Evolutionary conservation across 2,797 vertebrate species (phyloP).

Genomic region (Eutrigla gurnardus): DNA sequence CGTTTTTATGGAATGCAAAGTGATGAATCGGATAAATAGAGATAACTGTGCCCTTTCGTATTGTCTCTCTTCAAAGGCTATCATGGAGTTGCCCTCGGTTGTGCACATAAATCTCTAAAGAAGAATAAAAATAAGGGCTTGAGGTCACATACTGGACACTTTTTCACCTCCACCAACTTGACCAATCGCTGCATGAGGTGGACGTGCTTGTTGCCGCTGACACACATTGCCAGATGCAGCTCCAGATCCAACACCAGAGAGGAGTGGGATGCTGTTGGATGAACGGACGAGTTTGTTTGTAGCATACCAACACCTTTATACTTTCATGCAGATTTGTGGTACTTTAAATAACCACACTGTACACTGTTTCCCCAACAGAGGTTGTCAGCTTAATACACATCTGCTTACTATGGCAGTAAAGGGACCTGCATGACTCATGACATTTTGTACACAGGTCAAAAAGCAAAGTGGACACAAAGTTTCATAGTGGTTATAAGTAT

Average conservation of each 20-base stretch:
- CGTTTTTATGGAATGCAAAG: neutral
- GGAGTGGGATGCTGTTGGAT: neutral
- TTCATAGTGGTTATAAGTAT: neutral
- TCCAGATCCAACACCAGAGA: neutral
- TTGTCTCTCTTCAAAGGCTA: neutral
- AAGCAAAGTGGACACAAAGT: neutral
- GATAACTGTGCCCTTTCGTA: neutral
- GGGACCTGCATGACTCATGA: neutral
- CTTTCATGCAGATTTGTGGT: neutral
- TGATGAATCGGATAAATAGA: neutral
- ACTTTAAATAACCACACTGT: conserved; percentile 3
- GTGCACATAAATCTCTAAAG: neutral
- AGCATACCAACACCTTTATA: neutral
- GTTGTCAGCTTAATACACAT: neutral
- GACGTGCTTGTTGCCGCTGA: neutral
- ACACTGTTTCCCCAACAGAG: neutral
- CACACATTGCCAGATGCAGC: neutral
- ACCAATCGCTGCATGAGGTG: neutral
- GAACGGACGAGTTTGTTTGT: neutral
- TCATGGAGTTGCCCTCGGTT: neutral
- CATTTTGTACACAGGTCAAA: neutral
- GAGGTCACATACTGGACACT: neutral
- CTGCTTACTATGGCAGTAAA: neutral
- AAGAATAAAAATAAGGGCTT: neutral
- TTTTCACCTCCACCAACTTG: neutral